Evolutionary conservation across 2,888 invertebrate genomes (phyloP).

Genomic region (Julus scanicus): DNA sequence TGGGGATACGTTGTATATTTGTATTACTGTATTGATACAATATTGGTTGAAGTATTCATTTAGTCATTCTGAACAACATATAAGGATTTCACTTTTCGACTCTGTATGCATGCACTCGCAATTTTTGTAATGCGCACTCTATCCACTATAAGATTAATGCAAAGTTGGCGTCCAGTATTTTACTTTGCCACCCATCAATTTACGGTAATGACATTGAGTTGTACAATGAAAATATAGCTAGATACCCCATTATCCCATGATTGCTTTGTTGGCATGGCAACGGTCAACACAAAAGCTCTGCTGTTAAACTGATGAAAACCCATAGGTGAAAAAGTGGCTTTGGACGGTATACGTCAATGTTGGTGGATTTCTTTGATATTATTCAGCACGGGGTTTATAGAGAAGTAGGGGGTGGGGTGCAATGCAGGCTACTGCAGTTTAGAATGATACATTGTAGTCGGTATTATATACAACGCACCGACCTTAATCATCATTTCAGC

Average conservation of each 20-base stretch:
- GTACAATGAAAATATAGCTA: constrained; percentile 51
- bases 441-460: constrained; percentile 30
- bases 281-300: constrained; percentile 54
- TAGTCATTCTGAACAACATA: background rate
- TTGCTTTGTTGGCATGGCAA: constrained; percentile 55
- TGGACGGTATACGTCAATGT: constrained; percentile 39
- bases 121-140: constrained; percentile 47
- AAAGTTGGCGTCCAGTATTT: constrained; percentile 32
- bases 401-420: background rate
- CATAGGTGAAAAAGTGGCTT: constrained; percentile 44
- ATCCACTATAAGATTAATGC: constrained; percentile 44
- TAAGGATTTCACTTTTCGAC: too few relatives aligned
- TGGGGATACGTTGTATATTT: background rate
- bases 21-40: too few relatives aligned
- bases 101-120: background rate
- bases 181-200: constrained; percentile 53
- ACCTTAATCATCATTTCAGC: constrained; percentile 42
- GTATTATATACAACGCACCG: constrained; percentile 28
- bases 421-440: background rate
- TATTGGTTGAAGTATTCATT: too few relatives aligned
- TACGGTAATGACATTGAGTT: constrained; percentile 56
- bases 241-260: constrained; percentile 51
- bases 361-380: constrained; percentile 35
- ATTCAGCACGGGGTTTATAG: constrained; percentile 16
- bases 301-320: constrained; percentile 49